Evolutionary conservation across 2,888 invertebrate genomes (phyloP), one percentile per base, ranked within the genome.

Genomic region (Aleiodes alternator): DNA sequence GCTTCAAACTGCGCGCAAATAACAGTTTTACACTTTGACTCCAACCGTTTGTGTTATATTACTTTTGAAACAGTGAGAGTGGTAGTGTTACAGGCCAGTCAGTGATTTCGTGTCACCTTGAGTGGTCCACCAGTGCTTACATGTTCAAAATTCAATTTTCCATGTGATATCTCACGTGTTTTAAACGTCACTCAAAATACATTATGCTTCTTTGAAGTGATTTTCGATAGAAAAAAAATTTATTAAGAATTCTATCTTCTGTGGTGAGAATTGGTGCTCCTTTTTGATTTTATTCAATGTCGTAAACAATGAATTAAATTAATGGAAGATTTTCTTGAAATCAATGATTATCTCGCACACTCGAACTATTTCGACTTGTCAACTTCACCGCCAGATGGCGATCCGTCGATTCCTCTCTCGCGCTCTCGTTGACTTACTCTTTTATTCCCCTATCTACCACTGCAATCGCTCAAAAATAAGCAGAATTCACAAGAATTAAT

Each of bases 21-120:
- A 86, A 84, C 83, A 83, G 77, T 83, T 84, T 84, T 83, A 81
- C 84, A 83, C 80, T 82, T 83, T 83, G 82, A 83, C 80, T 82
- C 82, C 80, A 80, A 81, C 79, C 78, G 55, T 77, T 76, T 69
- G 64, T 64, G 64, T 68, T 75, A 69, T 75, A 73, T 73, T 77
- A 73, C 69, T 38, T 51, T 53, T 31, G 70, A 59, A 72, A 72
- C 68, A 59, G 55, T 16, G 64, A 48, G 64, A 64, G 64, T 64
- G 48, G 48, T 43, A 8, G 43, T 64, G 64, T 14, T 48, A 64
- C 64, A 43, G 64, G 64, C 29, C 64, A 64, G 64, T 64, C 64
- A 43, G n/a, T 5, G 43, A 43, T 43, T 64, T 64, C 68, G 38
- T 31, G 43, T 64, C 64, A 48, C 64, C 64, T 64, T 48, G 23